Base-by-base conservation (phyloP, 2,113 vertebrate genomes). In the Brachyhypopomus gauderio region DNA sequence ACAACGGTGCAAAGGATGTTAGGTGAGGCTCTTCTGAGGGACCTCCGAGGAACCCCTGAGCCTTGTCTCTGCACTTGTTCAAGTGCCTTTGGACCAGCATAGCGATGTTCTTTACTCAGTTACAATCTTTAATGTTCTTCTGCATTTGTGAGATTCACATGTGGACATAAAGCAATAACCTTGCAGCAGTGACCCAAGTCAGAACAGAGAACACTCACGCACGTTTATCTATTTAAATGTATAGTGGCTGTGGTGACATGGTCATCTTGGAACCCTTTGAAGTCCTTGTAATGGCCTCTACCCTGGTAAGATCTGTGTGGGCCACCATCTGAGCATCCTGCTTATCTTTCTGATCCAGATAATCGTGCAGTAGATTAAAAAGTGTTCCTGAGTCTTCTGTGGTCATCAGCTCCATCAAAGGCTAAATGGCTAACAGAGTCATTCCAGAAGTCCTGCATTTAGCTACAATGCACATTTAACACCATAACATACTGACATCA, bases 261-360 rank as follows among this genome's bases (percentile, higher is more conserved):
- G 59, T 79, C 41, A 52, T 62, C 72, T 75, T 48, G 75, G 83
- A 83, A 62, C 55, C 77, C 73, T 87, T 86, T 86, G 83, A 86
- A 80, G 59, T 8, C 73, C 22, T 67, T 27, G 36, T 80, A 87
- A 84, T 83, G 60, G 75, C 25, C 77, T 82, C 78, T 73, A 66
- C 11, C 6, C 36, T 60, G 52, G 69, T 71, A 75, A 83, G 77
- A 84, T 83, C 66, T 84, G 19, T 75, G 76, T 67, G 52, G 75
- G 36, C 76, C 83, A 85, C 73, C 84, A 81, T 74, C 59, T 75
- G 60, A 75, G 23, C 71, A 60, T 62, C 64, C 19, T 0, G 8
- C 63, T 75, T 84, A 87, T 87, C 86, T 23, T 52, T 70, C 60
- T 27, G 55, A 81, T 78, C 34, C 48, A 66, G 63, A 60, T 80